Evolutionary conservation across 2,113 vertebrate species (phyloP), one percentile per base, ranked within the genome.

Genomic region (Mesembrinibis cayennensis): DNA sequence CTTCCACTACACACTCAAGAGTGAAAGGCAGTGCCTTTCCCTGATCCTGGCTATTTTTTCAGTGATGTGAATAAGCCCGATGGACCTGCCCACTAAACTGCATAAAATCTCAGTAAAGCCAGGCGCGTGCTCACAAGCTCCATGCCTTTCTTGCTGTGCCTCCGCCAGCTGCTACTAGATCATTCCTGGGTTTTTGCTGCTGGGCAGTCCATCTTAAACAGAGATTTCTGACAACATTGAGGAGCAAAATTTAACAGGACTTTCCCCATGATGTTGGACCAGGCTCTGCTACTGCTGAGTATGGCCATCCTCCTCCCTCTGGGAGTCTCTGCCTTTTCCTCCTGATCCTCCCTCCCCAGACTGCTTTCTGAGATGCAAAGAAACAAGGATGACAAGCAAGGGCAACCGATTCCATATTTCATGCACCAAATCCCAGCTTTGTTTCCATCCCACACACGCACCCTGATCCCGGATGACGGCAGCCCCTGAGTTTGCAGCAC

Each of bases 291-390:
- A 11, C 55, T 69, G 62, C 44, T 18, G 19, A 71, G 14, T 34
- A 34, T 0, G 0, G 6, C 22, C 36, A 58, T 17, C 9, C 7
- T 44, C 26, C 32, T 4, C 22, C 40, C 9, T 71, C 76, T 29
- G 22, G 32, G 12, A 59, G 14, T 27, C 11, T 5, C 7, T 34
- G 40, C 7, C 11, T 72, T 59, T 63, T 58, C n/a, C 19, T 83
- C 29, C 32, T 30, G 10, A 25, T 30, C 49, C 20, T 87, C 19
- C 26, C 27, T 49, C 10, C 3, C 7, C 3, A 32, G 22, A 15
- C 15, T 52, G 29, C n/a, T 87, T 87, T 80, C 72, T 69, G 71
- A 69, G 25, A 58, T 10, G 3, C 32, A 55, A 58, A 83, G 25
- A 69, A 67, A 44, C 50, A 19, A 50, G 26, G 13, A 45, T 3